Conservation (phyloP, 2,888 invertebrate genomes). For the Oeneis ivallda region DNA sequence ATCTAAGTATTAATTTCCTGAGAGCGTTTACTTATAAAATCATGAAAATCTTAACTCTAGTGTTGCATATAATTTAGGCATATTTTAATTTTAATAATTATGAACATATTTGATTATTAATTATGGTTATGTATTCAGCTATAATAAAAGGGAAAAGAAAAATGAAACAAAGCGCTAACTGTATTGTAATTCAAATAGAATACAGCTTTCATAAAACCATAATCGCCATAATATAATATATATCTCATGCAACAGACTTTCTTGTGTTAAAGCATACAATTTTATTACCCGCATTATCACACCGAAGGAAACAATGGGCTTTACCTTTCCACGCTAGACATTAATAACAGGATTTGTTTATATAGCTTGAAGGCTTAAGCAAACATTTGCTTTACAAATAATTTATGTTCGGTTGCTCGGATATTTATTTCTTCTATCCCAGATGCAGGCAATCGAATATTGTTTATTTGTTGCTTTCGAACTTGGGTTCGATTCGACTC, state of each 20-base stretch:
- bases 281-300: constrained; percentile 17
- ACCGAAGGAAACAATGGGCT: constrained; percentile 19
- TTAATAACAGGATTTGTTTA: constrained; percentile 28
- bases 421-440: constrained; percentile 38
- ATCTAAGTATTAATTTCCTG: too few species aligned
- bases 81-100: too few species aligned
- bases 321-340: constrained; percentile 18
- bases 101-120: too few species aligned
- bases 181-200: neutral
- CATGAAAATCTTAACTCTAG: too few species aligned
- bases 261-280: constrained; percentile 7
- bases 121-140: too few species aligned
- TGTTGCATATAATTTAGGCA: too few species aligned
- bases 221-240: too few species aligned
- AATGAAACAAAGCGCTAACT: too few species aligned
- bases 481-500: constrained; percentile 56
- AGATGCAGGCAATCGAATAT: constrained; percentile 46
- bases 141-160: too few species aligned
- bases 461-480: constrained; percentile 61
- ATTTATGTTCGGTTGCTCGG: constrained; percentile 33
- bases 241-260: neutral
- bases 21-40: too few species aligned
- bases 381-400: constrained; percentile 34
- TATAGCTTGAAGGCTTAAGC: constrained; percentile 32
- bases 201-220: neutral